Conservation (phyloP, 1,140 invertebrate species). For the Lordiphosa stackelbergi region DNA sequence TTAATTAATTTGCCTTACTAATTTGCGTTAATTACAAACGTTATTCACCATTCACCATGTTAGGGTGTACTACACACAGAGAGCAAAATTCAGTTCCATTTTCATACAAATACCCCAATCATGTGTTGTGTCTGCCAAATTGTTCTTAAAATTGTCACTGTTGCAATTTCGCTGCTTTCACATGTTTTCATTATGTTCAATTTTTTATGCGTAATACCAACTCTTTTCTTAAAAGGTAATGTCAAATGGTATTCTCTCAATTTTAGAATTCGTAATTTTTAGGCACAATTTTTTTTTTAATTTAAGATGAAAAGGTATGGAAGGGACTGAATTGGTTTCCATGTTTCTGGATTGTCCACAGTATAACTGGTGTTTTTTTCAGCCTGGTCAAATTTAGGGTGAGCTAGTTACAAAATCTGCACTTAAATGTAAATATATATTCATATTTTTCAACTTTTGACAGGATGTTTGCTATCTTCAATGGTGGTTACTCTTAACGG, state of each 20-base stretch:
- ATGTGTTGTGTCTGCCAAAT: neutral
- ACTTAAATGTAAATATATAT: neutral
- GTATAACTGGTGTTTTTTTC: neutral
- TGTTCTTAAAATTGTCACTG: neutral
- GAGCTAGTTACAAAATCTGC: neutral
- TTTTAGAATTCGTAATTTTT: too few relatives aligned
- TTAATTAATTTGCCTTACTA: too few relatives aligned
- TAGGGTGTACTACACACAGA: too few relatives aligned
- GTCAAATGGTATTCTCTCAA: too few relatives aligned
- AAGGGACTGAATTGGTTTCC: too few relatives aligned
- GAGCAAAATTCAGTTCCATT: too few relatives aligned
- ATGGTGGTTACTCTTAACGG: conserved; percentile 21
- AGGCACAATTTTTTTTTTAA: too few relatives aligned
- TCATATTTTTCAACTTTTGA: neutral
- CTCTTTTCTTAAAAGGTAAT: too few relatives aligned
- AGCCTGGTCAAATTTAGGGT: conserved; percentile 1
- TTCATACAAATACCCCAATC: too few relatives aligned
- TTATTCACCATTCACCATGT: neutral
- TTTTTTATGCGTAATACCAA: too few relatives aligned
- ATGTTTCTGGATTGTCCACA: neutral
- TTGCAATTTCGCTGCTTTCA: neutral
- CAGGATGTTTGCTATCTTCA: conserved; percentile 22
- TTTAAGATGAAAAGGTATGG: too few relatives aligned
- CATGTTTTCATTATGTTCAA: neutral
- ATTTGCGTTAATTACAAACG: neutral